Conservation (phyloP, 2,113 vertebrate genomes). For the Acrocephalus kingi region DNA sequence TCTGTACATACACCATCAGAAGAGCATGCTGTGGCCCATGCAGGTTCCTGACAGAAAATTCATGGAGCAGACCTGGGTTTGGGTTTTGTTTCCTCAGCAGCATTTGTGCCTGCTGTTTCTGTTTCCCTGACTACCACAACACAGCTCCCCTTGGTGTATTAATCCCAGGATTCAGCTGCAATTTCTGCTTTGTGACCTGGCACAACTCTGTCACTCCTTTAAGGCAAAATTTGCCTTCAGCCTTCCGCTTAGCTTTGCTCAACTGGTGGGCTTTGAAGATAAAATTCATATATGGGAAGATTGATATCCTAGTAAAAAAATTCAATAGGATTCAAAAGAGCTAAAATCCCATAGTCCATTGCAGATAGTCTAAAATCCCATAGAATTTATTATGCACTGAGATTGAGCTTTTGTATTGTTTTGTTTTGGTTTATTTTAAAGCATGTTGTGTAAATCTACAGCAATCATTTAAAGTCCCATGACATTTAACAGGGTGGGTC, state of each 20-base stretch:
- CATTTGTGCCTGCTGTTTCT: constrained; percentile 37
- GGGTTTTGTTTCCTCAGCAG: background rate
- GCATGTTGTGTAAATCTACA: background rate
- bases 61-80: background rate
- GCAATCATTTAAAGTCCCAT: background rate
- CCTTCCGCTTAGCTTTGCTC: background rate
- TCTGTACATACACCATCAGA: background rate
- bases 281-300: background rate
- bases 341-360: background rate
- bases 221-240: background rate
- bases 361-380: background rate
- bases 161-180: background rate
- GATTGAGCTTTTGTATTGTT: background rate
- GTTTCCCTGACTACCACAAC: constrained; percentile 58
- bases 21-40: background rate
- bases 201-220: background rate
- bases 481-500: background rate
- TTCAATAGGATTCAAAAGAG: background rate
- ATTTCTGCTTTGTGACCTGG: background rate
- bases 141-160: background rate
- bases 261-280: background rate
- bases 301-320: background rate
- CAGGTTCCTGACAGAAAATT: background rate
- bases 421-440: background rate
- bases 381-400: background rate